Evolutionary conservation across 1,140 invertebrate genomes (phyloP), one percentile per base, ranked within the genome.

Genomic region (Hyposmocoma kahamanoa): DNA sequence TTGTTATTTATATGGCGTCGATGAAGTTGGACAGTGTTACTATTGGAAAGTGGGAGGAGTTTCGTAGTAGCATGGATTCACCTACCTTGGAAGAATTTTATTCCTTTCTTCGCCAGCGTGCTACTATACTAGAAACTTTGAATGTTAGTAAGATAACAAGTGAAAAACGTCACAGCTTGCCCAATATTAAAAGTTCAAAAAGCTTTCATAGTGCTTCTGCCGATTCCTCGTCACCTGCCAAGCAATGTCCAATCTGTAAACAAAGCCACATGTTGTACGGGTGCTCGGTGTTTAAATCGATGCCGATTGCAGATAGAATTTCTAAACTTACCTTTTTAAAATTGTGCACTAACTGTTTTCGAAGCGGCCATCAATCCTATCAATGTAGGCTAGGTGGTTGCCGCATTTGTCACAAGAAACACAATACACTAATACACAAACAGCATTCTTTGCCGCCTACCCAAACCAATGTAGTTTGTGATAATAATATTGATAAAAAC

Each of bases 311-410:
- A n/a, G 30, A 19, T n/a, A 45, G 59, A 4, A 47, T 55, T 13
- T 13, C 38, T 22, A 62, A 58, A 22, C 43, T 42, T 5, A 50
- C 22, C 18, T 32, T 51, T 28, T 47, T 24, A 15, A 56, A 56
- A 22, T 48, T 64, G 17, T 60, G 61, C 22, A 19, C 43, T 17
- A 64, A 64, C 42, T 64, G 61, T 32, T 36, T 64, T 22, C 45
- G 51, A 43, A 48, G 51, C 22, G 57, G 57, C 21, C 57, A 60
- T 42, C 36, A 32, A 47, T 9, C 8, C n/a, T 52, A 54, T 26
- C 19, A 46, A 26, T 64, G 61, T 22, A 56, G 34, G 20, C 20
- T 64, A 32, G 43, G 49, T 13, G 53, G 56, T 47, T 63, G 60
- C 41, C 53, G 53, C 36, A 59, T 56, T 26, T 62, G 56, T 24